Conservation (phyloP, 30 jellyfish, hydroid and myxozoan species). For the Aurelia aurita complex sp. Pacific region DNA sequence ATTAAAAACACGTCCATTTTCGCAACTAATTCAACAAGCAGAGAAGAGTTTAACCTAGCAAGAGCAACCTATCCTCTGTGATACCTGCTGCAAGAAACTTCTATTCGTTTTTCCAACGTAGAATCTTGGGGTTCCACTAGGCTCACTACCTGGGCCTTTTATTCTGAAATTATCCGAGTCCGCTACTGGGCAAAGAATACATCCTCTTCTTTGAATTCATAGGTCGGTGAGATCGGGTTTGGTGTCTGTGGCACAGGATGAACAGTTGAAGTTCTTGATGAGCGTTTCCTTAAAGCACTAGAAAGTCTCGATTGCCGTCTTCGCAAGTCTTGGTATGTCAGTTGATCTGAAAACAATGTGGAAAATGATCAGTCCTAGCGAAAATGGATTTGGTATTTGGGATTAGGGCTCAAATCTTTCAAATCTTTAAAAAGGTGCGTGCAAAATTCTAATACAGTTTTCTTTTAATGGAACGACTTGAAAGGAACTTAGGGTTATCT, state of each 20-base stretch:
- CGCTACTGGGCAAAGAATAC: constrained; percentile 29
- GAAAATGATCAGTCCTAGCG: neutral
- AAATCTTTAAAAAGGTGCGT: too few relatives aligned
- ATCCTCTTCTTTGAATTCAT: constrained; percentile 32
- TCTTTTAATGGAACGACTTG: too few relatives aligned
- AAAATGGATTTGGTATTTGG: neutral
- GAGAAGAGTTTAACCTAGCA: too few relatives aligned
- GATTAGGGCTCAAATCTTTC: neutral
- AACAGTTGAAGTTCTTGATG: constrained; percentile 42
- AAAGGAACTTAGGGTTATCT: too few relatives aligned
- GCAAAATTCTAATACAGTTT: too few relatives aligned
- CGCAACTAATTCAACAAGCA: too few relatives aligned
- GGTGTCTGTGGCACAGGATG: constrained; percentile 57
- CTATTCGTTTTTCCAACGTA: neutral
- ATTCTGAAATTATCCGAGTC: neutral
- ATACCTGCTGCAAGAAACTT: too few relatives aligned
- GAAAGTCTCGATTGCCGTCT: constrained; percentile 40
- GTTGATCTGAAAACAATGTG: neutral
- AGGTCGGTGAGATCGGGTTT: constrained; percentile 16
- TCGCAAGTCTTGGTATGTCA: constrained; percentile 25
- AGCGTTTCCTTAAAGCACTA: constrained; percentile 24
- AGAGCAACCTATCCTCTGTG: too few relatives aligned
- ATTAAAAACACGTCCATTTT: too few relatives aligned
- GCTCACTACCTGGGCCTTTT: neutral
- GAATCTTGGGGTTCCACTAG: neutral